Evolutionary conservation across 2,797 vertebrate genomes (phyloP).

Genomic region (Sebastolobus altivelis): DNA sequence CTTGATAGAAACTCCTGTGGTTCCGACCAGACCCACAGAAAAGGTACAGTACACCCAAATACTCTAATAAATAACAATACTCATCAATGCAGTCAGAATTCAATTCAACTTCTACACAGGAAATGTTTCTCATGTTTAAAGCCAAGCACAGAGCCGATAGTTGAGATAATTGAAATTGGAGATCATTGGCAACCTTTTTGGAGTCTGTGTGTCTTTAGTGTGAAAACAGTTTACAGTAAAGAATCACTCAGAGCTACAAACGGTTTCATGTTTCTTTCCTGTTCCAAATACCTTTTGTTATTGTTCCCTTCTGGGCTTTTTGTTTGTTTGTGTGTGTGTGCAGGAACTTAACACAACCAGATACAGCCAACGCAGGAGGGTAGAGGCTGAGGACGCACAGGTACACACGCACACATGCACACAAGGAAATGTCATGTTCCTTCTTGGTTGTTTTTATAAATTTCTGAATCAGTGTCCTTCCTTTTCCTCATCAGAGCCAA

Average conservation of each 20-base stretch:
- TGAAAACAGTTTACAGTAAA: slow-evolving; percentile 31
- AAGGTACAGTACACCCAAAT: slow-evolving; percentile 41
- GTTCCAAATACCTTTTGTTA: slow-evolving; percentile 8
- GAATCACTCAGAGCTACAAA: neutral
- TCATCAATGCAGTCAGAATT: neutral
- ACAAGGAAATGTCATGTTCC: neutral
- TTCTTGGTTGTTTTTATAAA: neutral
- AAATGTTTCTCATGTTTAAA: neutral
- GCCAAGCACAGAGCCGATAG: too few species aligned
- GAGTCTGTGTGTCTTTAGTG: neutral
- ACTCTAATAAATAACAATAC: neutral
- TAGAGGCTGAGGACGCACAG: slow-evolving; percentile 17
- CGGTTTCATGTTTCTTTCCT: slow-evolving; percentile 36
- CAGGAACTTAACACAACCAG: slow-evolving; percentile 48
- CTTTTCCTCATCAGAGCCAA: slow-evolving; percentile 47
- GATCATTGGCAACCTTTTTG: neutral
- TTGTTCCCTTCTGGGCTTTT: slow-evolving; percentile 8
- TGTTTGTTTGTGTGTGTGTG: neutral
- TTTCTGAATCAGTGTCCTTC: neutral
- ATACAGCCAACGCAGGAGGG: slow-evolving; percentile 23
- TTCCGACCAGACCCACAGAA: slow-evolving; percentile 57
- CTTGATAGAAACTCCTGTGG: slow-evolving; percentile 28
- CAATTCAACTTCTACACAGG: neutral
- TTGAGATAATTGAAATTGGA: neutral
- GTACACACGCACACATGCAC: slow-evolving; percentile 16